phyloP scores from a whole-genome alignment of 2,113 vertebrate genomes.

The Protomyctophum bolini region DNA sequence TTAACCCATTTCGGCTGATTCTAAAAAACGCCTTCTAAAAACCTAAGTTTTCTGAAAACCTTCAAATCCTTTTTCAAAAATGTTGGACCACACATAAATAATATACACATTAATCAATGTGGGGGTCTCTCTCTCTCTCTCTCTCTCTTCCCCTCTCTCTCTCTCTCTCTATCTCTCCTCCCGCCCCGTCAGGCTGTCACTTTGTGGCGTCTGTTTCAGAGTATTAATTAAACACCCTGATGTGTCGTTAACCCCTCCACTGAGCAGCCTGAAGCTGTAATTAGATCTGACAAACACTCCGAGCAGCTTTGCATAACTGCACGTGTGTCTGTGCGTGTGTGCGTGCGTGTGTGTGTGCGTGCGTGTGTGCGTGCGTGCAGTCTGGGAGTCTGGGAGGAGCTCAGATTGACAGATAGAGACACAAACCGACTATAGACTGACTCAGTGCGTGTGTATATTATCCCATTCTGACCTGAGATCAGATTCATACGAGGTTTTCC shows the following conservation, averaged over 20 bases:
- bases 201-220: conserved; percentile 27
- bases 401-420: no score
- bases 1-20: no score
- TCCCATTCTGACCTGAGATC: no score
- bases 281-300: conserved; percentile 50
- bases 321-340: not conserved
- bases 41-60: no score
- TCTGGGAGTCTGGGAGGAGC: no score
- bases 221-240: conserved; percentile 65
- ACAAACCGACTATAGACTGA: no score
- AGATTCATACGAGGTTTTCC: no score
- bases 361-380: not conserved
- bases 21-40: no score
- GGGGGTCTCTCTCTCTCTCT: not conserved
- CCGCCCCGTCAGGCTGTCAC: conserved; percentile 26
- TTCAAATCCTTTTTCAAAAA: no score
- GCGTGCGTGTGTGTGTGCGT: not conserved
- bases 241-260: conserved; percentile 55
- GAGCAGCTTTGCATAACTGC: conserved; percentile 9
- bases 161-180: conserved; percentile 10
- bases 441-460: no score
- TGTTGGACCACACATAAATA: no score
- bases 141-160: conserved; percentile 1
- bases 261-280: conserved; percentile 61
- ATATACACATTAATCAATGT: no score